Conservation (phyloP, 2,888 invertebrate genomes). For the Caradrina kadenii region DNA sequence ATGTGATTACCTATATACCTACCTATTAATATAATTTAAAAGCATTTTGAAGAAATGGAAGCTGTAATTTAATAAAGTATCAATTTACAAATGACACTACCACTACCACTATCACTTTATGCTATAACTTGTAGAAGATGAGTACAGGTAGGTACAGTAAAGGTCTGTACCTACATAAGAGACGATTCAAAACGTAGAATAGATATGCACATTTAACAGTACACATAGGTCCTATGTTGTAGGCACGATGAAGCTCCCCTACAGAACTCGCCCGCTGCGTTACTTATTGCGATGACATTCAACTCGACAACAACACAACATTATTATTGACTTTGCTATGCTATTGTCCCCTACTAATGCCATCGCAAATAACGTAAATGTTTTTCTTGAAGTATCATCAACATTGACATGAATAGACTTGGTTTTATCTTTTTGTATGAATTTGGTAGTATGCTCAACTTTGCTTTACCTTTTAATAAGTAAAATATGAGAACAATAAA, state of each 20-base stretch:
- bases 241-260: slow-evolving; percentile 9
- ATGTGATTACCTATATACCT: too few relatives aligned
- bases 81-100: not conserved
- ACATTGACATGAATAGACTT: not conserved
- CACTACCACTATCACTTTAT: not conserved
- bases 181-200: slow-evolving; percentile 16
- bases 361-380: slow-evolving; percentile 5
- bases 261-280: slow-evolving; percentile 47
- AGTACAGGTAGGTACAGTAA: not conserved
- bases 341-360: slow-evolving; percentile 37
- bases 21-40: not conserved
- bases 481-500: not conserved
- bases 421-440: not conserved
- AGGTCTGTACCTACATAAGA: not conserved
- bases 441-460: not conserved
- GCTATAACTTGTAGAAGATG: not conserved
- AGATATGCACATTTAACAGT: not conserved
- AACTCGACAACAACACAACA: slow-evolving; percentile 38
- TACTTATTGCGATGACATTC: slow-evolving; percentile 62
- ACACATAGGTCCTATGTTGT: not conserved
- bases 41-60: slow-evolving; percentile 11
- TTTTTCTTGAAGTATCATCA: not conserved
- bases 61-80: slow-evolving; percentile 1
- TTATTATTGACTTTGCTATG: slow-evolving; percentile 48
- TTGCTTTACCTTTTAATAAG: not conserved